These are phyloP conservation scores for Gandaritis pyraliata DNA, from an alignment of 2,888 invertebrate genomes.

Conservation along the genomic window DNA sequence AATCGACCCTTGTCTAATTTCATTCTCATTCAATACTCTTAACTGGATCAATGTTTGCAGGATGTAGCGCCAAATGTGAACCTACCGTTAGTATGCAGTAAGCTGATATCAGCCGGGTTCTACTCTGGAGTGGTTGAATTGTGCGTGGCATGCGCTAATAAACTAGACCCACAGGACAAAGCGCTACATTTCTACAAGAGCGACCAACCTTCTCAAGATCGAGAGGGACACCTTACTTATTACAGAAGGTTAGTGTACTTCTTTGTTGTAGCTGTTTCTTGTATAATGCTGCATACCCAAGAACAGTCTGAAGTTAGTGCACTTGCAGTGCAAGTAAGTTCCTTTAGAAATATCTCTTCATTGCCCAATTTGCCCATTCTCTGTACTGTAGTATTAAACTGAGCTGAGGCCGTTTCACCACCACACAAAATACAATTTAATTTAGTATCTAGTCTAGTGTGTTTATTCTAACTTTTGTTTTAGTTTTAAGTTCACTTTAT, in stretches of 20 bases:
- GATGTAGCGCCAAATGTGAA: conserved; percentile 94
- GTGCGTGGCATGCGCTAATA: conserved; percentile 92
- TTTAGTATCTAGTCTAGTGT: too few relatives aligned
- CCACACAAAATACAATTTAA: too few relatives aligned
- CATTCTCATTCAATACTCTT: neutral
- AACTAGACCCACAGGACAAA: conserved; percentile 94
- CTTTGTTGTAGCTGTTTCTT: too few relatives aligned
- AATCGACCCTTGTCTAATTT: neutral
- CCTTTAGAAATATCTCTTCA: too few relatives aligned
- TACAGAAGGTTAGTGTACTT: conserved; percentile 80
- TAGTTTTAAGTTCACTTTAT: too few relatives aligned
- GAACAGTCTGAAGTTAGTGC: too few relatives aligned
- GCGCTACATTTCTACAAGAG: conserved; percentile 95
- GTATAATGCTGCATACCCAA: too few relatives aligned
- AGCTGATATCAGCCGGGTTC: conserved; percentile 91
- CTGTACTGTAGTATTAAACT: neutral
- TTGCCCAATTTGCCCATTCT: too few relatives aligned
- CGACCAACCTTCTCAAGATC: conserved; percentile 92
- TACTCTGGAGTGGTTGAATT: conserved; percentile 96
- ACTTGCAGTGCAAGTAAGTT: too few relatives aligned
- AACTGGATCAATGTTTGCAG: conserved; percentile 47
- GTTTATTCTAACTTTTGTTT: too few relatives aligned
- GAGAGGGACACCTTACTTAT: conserved; percentile 91
- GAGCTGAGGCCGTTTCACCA: too few relatives aligned
- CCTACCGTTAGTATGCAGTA: conserved; percentile 92